Evolutionary conservation across 37 sponge, comb jelly and placozoan species (phyloP).

Genomic region (Ianthella basta): DNA sequence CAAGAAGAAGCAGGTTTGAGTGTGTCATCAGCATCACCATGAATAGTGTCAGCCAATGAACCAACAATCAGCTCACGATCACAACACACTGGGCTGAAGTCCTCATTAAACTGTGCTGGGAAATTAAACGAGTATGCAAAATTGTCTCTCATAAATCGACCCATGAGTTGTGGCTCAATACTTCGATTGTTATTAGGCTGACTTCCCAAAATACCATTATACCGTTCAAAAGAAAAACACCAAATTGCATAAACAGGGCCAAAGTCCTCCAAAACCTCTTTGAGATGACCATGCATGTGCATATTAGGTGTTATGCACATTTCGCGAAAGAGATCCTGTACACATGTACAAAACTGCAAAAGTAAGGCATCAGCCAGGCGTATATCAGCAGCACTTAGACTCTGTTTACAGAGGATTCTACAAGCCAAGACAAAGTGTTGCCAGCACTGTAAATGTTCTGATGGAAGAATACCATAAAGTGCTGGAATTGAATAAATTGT

Average conservation of each 20-base stretch:
- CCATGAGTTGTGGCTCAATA: slow-evolving; percentile 21
- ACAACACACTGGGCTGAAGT: neutral
- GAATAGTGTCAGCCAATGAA: too few species aligned
- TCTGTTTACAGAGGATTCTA: slow-evolving; percentile 12
- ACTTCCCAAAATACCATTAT: slow-evolving; percentile 47
- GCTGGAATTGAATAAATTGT: slow-evolving; percentile 30
- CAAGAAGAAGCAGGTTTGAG: too few species aligned
- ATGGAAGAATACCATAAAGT: slow-evolving; percentile 15
- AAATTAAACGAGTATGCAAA: slow-evolving; percentile 17
- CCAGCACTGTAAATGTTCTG: slow-evolving; percentile 32
- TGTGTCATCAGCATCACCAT: too few species aligned
- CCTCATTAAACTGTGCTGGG: neutral
- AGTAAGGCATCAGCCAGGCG: slow-evolving; percentile 43
- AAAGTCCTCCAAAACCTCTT: slow-evolving; percentile 27
- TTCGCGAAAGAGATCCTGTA: slow-evolving; percentile 30
- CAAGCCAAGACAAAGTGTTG: slow-evolving; percentile 37
- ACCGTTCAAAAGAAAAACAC: slow-evolving; percentile 61
- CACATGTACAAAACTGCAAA: slow-evolving; percentile 45
- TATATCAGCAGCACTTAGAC: slow-evolving; percentile 10
- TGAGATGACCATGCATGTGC: slow-evolving; percentile 49
- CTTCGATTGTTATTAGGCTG: slow-evolving; percentile 21
- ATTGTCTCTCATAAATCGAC: slow-evolving; percentile 24
- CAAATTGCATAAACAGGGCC: slow-evolving; percentile 49
- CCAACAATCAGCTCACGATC: too few species aligned
- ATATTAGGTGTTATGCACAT: slow-evolving; percentile 49